Conservation (phyloP, 2,113 vertebrate species). For the Gavialis gangeticus region DNA sequence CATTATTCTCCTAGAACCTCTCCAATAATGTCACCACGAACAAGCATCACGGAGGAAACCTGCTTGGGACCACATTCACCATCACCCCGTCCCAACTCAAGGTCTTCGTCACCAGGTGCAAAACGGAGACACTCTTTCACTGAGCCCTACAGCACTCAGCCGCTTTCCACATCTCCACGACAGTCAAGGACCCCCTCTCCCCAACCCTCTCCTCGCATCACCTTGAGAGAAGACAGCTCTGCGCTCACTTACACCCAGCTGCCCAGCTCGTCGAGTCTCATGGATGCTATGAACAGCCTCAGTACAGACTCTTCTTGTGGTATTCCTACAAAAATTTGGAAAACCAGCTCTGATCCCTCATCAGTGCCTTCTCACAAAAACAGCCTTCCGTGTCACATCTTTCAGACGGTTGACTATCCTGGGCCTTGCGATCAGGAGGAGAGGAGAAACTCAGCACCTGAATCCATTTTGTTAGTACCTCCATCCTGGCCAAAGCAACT, state of each 20-base stretch:
- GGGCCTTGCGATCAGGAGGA: slow-evolving; percentile 90
- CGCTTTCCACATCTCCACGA: slow-evolving; percentile 82
- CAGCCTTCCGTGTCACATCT: slow-evolving; percentile 80
- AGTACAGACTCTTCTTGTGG: slow-evolving; percentile 81
- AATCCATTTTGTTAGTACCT: slow-evolving; percentile 91
- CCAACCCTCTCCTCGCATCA: slow-evolving; percentile 77
- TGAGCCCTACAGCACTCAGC: slow-evolving; percentile 88
- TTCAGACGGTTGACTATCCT: slow-evolving; percentile 87
- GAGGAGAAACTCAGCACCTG: slow-evolving; percentile 85
- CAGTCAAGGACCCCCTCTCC: slow-evolving; percentile 95
- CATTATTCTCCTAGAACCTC: slow-evolving; percentile 93
- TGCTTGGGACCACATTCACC: slow-evolving; percentile 90
- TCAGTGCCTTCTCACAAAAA: slow-evolving; percentile 86
- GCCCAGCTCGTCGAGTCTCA: slow-evolving; percentile 78
- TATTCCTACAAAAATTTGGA: slow-evolving; percentile 93
- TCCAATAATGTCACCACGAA: slow-evolving; percentile 94
- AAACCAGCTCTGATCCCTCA: slow-evolving; percentile 87
- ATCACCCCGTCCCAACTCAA: slow-evolving; percentile 90
- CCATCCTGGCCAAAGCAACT: slow-evolving; percentile 93
- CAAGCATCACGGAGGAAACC: slow-evolving; percentile 90
- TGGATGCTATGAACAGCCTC: slow-evolving; percentile 89
- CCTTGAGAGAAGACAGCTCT: slow-evolving; percentile 81
- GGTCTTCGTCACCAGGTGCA: slow-evolving; percentile 94
- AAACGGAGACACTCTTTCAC: slow-evolving; percentile 92
- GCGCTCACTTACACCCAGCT: slow-evolving; percentile 70